Conservation (phyloP, 1,140 invertebrate genomes). For the Steinernema khuongi region DNA sequence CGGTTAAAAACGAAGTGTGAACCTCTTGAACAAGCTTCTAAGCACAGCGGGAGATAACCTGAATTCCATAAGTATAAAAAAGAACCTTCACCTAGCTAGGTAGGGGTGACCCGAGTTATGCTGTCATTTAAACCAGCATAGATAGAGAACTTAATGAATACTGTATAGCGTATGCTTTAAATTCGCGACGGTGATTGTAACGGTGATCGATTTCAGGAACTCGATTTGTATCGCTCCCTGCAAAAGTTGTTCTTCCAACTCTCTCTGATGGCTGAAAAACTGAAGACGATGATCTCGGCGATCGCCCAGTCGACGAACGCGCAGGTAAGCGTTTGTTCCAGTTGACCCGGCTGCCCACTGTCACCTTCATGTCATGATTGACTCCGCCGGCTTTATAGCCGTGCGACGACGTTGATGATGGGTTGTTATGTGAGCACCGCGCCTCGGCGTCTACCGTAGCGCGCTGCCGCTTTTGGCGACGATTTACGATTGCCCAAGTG, state of each 20-base stretch:
- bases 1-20: slow-evolving; percentile 2
- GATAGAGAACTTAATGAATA: neutral
- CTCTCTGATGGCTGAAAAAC: slow-evolving; percentile 79
- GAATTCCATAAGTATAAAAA: too few species aligned
- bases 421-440: neutral
- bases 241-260: slow-evolving; percentile 91
- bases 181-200: neutral
- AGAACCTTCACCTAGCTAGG: too few species aligned
- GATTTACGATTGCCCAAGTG: slow-evolving; percentile 11
- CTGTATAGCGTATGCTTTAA: neutral
- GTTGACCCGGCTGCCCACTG: neutral
- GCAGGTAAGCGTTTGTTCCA: slow-evolving; percentile 42
- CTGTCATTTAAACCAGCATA: neutral
- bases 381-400: slow-evolving; percentile 24
- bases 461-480: slow-evolving; percentile 16
- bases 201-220: slow-evolving; percentile 50
- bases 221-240: slow-evolving; percentile 73
- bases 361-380: neutral
- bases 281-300: slow-evolving; percentile 72
- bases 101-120: too few species aligned
- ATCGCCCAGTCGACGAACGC: slow-evolving; percentile 45
- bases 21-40: too few species aligned
- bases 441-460: slow-evolving; percentile 4
- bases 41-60: too few species aligned
- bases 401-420: slow-evolving; percentile 19